phyloP scores from a whole-genome alignment of 1,140 invertebrate genomes.

The Panagrolaimus sp. region DNA sequence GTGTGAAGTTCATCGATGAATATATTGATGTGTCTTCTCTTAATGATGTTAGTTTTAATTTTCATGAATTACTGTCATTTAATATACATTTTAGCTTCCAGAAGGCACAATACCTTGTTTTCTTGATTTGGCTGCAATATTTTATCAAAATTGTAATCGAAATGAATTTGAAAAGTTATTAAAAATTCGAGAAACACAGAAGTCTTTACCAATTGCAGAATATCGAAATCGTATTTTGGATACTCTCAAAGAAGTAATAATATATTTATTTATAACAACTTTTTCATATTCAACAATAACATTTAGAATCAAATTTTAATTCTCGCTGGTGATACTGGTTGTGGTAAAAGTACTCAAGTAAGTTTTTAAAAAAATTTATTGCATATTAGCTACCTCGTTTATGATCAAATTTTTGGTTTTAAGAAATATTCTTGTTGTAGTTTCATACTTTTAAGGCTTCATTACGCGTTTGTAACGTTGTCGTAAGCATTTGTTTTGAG shows the following conservation, averaged over 20 bases:
- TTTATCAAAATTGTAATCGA: neutral
- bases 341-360: slow-evolving; percentile 92
- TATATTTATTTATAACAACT: slow-evolving; percentile 62
- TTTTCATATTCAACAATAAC: slow-evolving; percentile 8
- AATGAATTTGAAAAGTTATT: neutral
- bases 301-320: slow-evolving; percentile 72
- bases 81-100: neutral
- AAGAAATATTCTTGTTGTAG: no score
- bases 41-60: neutral
- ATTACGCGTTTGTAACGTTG: no score
- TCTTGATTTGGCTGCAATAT: neutral
- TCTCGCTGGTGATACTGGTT: slow-evolving; percentile 64
- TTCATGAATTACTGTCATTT: no score
- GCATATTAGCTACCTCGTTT: slow-evolving; percentile 3
- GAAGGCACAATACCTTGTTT: neutral
- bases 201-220: slow-evolving; percentile 74
- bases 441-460: no score
- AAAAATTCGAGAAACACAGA: slow-evolving; percentile 61
- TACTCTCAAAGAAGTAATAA: slow-evolving; percentile 71
- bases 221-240: slow-evolving; percentile 77
- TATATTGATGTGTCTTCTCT: neutral
- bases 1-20: slow-evolving; percentile 71
- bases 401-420: no score
- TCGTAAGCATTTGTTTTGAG: no score
- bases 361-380: neutral